A percentile compares a stretch with the other conserved stretches of the same genome.
phyloP scores from a whole-genome alignment of 2,888 invertebrate species.

The Yponomeuta evonymella region DNA sequence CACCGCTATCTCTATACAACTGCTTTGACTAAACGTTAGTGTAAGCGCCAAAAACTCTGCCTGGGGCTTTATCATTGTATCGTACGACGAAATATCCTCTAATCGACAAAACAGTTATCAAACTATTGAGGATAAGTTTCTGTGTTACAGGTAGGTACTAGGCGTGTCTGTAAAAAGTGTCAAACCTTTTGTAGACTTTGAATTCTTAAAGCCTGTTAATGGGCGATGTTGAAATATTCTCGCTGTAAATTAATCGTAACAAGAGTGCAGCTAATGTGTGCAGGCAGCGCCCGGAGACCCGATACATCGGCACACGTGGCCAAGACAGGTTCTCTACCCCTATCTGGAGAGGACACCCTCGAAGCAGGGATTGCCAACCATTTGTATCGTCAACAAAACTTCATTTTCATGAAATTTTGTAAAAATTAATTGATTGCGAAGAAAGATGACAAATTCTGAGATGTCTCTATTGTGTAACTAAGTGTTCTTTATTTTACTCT shows the following conservation, averaged over 20 bases:
- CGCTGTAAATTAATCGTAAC: conserved; percentile 55
- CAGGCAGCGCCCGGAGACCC: conserved; percentile 21
- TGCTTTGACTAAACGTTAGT: background rate
- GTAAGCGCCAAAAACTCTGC: background rate
- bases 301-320: conserved; percentile 37
- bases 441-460: no score
- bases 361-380: conserved; percentile 9
- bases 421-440: no score
- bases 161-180: no score
- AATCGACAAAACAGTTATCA: no score
- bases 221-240: conserved; percentile 56
- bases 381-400: background rate
- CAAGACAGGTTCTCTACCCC: conserved; percentile 12
- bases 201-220: conserved; percentile 52
- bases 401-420: background rate
- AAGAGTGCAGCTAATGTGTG: conserved; percentile 47
- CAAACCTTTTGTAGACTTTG: background rate
- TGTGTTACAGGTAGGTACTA: no score
- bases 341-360: conserved; percentile 29
- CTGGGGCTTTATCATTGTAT: no score
- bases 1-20: conserved; percentile 17
- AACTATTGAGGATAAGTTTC: no score
- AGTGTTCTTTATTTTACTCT: no score
- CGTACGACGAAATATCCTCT: no score
- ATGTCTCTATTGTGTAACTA: no score